Evolutionary conservation across 1,140 invertebrate genomes (phyloP).

Genomic region (Zaprionus davidi): DNA sequence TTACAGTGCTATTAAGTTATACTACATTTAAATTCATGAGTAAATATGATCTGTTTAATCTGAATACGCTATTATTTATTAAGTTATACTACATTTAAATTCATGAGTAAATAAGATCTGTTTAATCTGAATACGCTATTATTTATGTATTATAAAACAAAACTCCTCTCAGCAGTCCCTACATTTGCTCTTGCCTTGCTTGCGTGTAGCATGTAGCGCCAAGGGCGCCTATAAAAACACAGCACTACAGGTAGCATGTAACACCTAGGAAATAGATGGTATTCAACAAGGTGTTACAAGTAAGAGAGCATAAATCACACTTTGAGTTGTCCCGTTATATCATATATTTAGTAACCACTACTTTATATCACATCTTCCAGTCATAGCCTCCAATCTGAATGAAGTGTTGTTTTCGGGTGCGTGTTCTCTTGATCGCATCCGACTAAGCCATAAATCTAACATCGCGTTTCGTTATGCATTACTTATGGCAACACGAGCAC

Average conservation of each 20-base stretch:
- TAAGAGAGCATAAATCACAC: not conserved
- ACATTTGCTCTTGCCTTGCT: not conserved
- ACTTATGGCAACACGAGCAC: constrained; percentile 3
- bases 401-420: constrained; percentile 8
- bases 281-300: not conserved
- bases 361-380: not conserved
- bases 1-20: no score
- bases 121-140: no score
- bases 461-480: not conserved
- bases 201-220: not conserved
- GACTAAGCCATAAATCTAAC: constrained; percentile 18
- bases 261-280: not conserved
- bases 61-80: no score
- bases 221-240: not conserved
- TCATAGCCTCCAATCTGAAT: constrained; percentile 1
- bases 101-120: no score
- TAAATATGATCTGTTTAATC: no score
- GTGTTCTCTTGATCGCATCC: constrained; percentile 14
- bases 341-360: not conserved
- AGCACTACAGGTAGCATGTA: not conserved
- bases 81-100: no score
- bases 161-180: no score
- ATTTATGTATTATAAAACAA: not conserved
- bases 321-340: not conserved
- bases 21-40: no score